A percentile compares a stretch with the other conserved stretches of the same genome.
Conservation (phyloP, 2,797 vertebrate species). For the Neosalanx taihuensis region DNA sequence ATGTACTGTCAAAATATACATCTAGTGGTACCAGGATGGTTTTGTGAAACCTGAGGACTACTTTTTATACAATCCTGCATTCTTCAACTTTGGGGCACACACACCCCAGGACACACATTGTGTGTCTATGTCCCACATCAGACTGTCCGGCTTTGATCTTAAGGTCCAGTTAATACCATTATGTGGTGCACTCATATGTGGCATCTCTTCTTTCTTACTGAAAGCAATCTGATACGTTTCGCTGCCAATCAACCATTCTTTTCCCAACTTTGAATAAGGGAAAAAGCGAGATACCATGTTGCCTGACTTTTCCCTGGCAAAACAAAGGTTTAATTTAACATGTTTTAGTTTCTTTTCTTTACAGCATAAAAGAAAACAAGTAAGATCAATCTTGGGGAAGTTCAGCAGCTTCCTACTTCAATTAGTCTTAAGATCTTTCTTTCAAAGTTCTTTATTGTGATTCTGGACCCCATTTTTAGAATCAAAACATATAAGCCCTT, state of each 20-base stretch:
- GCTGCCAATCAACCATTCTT: slow-evolving; percentile 48
- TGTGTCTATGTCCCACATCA: slow-evolving; percentile 31
- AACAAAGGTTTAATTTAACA: slow-evolving; percentile 13
- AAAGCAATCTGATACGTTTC: slow-evolving; percentile 52
- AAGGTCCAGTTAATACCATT: slow-evolving; percentile 47
- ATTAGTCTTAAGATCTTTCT: slow-evolving; percentile 14
- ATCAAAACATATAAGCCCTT: background rate
- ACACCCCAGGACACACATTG: slow-evolving; percentile 34
- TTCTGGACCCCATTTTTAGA: slow-evolving; percentile 5
- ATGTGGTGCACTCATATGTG: slow-evolving; percentile 52
- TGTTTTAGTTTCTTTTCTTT: slow-evolving; percentile 14
- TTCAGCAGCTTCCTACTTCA: slow-evolving; percentile 29
- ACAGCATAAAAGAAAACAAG: slow-evolving; percentile 18
- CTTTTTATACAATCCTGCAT: slow-evolving; percentile 45
- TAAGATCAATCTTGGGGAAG: slow-evolving; percentile 27
- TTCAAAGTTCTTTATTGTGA: slow-evolving; percentile 2
- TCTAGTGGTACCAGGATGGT: slow-evolving; percentile 16
- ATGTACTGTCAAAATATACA: slow-evolving; percentile 15
- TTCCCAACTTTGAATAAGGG: slow-evolving; percentile 19
- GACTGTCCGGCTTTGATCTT: slow-evolving; percentile 57
- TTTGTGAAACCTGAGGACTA: slow-evolving; percentile 39
- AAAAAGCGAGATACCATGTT: slow-evolving; percentile 1
- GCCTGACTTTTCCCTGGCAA: background rate
- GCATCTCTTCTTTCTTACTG: slow-evolving; percentile 51
- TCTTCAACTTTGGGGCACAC: slow-evolving; percentile 37